Evolutionary conservation across 2,797 vertebrate genomes (phyloP), one percentile per base, ranked within the genome.

Genomic region (Oreochromis grahami): DNA sequence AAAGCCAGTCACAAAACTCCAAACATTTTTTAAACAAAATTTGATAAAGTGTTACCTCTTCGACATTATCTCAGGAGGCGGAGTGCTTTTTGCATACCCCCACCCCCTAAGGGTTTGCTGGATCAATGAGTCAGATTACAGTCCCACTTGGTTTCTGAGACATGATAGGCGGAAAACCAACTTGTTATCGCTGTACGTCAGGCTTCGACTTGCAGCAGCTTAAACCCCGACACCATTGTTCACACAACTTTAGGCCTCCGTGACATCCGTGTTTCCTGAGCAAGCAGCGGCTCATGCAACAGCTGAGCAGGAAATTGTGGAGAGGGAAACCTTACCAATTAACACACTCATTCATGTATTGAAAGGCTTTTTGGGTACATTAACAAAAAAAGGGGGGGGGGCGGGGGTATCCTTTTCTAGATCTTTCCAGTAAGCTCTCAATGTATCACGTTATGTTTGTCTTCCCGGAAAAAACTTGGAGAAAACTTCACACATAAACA

Each of bases 151-250:
- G 78, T 70, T 53, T 76, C 76, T 76, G 55, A 60, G 43, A 56
- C 6, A 4, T 10, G 29, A 77, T 36, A 56, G 79, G 36, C 41
- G 79, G 72, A 55, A 77, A 74, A 70, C 32, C 48, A 17, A 32
- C 12, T 56, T 14, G 48, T 89, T 91, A 88, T 91, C 87, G 85
- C 43, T 65, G 89, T 83, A 87, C 77, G 85, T 77, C 89, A 88
- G 84, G 79, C 87, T 81, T 50, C 19, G 13, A 83, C 60, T 43
- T 11, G 68, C 10, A 80, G 84, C 10, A 81, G 85, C 76, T 83
- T 84, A 15, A 85, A 56, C 53, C 79, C 38, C 58, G 3, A 43
- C 24, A 15, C 58, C 48, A 68, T 79, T 84, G 83, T 86, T 84
- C 55, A 77, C 68, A 86, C 77, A 87, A 17, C 52, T 17, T 80